Percentiles rank a stretch among this genome's conserved stretches.
Evolutionary conservation across 2,113 vertebrate genomes (phyloP).

Genomic region (Dasypus novemcinctus): DNA sequence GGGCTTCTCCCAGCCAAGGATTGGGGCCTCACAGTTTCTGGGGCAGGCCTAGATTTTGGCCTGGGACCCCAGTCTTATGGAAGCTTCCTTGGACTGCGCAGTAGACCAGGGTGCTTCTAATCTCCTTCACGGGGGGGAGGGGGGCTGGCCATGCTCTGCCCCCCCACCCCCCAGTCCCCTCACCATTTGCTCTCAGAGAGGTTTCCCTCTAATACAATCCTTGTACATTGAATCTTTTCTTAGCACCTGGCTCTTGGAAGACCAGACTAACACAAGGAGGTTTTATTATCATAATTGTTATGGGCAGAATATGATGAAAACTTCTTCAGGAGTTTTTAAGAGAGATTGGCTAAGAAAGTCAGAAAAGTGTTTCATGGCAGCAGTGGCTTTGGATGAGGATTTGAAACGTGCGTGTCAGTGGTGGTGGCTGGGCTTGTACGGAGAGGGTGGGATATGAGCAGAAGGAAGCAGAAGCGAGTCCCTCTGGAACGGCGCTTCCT

Average conservation of each 20-base stretch:
- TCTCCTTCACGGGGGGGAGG: background rate
- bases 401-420: too few relatives aligned
- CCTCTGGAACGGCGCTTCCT: background rate
- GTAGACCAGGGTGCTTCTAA: too few relatives aligned
- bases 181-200: background rate
- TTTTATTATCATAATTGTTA: background rate
- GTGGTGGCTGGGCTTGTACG: too few relatives aligned
- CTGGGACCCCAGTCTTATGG: too few relatives aligned
- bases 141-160: too few relatives aligned
- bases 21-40: too few relatives aligned
- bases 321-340: background rate
- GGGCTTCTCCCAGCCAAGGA: fast-evolving
- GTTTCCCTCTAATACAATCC: background rate
- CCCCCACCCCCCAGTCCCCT: fast-evolving
- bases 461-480: too few relatives aligned
- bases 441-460: too few relatives aligned
- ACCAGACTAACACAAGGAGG: background rate
- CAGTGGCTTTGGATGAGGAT: background rate
- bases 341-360: background rate
- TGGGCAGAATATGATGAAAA: background rate
- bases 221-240: background rate
- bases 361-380: background rate
- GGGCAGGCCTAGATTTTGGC: fast-evolving
- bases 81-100: background rate
- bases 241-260: background rate